Evolutionary conservation across 23 tunicate species (phyloP), one percentile per base, ranked within the genome.

Genomic region (Diplosoma virens): DNA sequence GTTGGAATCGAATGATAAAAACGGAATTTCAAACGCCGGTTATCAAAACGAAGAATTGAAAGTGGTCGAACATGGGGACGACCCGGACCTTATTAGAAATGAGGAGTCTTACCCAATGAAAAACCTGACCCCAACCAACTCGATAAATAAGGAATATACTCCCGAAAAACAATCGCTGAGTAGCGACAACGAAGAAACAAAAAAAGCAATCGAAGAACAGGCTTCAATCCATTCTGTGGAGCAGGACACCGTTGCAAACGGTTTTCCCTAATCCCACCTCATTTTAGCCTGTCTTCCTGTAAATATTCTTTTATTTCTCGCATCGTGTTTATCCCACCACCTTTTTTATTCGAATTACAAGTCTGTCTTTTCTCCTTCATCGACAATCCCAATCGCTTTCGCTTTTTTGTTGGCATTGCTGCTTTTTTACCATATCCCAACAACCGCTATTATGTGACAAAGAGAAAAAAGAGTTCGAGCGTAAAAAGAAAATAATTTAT

Each of bases 121-220:
- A 41, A 14, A 41, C 14, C 11, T 7, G 14, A 41, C 50, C 14
- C 14, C 50, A 41, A 41, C 50, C n/a, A 9, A 4, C n/a, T 18
- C 22, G 23, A 55, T 11, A 55, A 24, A 55, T 17, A 55, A 24
- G 61, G 61, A 55, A 5, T 9, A n/a, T n/a, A n/a, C n/a, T n/a
- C n/a, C n/a, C 6, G 69, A 29, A 27, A 61, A 27, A 29, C 35
- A 35, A 5, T 61, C 69, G 9, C n/a, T 61, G 6, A 61, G 69
- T 61, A 61, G 69, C 30, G 69, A 61, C 5, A 61, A 61, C 30
- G 69, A 29, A 29, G 69, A 27, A 27, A 61, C 28, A 27, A 61
- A 29, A 29, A 26, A 26, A 5, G 6, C 30, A 6, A 61, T 61
- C 4, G 69, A 61, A 4, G 69, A 61, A 22, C 69, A 61, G 21